Base-by-base conservation (phyloP, 2,113 vertebrate genomes). In the Colaptes auratus region DNA sequence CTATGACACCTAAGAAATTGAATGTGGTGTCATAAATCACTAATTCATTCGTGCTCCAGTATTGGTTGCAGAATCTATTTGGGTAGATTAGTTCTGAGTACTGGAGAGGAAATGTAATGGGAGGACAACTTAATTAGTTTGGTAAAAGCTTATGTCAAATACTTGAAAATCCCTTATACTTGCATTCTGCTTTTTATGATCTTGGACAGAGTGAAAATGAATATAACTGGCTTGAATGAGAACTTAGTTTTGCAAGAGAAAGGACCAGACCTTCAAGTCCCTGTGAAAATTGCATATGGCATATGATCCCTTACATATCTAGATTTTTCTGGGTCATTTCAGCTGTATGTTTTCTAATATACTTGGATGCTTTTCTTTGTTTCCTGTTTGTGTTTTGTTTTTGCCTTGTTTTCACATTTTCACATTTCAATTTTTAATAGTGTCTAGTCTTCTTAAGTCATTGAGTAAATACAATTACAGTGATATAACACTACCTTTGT, bases 21-120 rank as follows among this genome's bases (percentile, higher is more conserved):
- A 96, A 95, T 81, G 83, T 63, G 77, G 27, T 91, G 31, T 81
- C 33, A 66, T 93, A 89, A 95, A 80, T 96, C 73, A 92, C 78
- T 94, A 93, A 56, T 60, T 97, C 95, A 92, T 96, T 95, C 79
- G 71, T 85, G 14, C 42, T 91, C 18, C 13, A 27, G 79, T 96
- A 79, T 94, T 81, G 72, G 77, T 97, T 96, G 69, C 74, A 92
- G 79, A 96, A 89, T 87, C 50, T 89, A 44, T 69, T 94, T 30
- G 3, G 64, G n/a, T 42, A 75, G 56, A 50, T 95, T 48, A 56
- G 39, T 70, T 88, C 89, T 91, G n/a, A 65, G 18, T 83, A 39
- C 33, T 60, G 27, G 23, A 39, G 39, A 82, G 25, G 52, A 89
- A 92, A 69, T 0, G 1, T 59, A 25, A 31, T 2, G 6, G 19